Conservation (phyloP, 1,140 invertebrate species). For the Drosophila miranda region DNA sequence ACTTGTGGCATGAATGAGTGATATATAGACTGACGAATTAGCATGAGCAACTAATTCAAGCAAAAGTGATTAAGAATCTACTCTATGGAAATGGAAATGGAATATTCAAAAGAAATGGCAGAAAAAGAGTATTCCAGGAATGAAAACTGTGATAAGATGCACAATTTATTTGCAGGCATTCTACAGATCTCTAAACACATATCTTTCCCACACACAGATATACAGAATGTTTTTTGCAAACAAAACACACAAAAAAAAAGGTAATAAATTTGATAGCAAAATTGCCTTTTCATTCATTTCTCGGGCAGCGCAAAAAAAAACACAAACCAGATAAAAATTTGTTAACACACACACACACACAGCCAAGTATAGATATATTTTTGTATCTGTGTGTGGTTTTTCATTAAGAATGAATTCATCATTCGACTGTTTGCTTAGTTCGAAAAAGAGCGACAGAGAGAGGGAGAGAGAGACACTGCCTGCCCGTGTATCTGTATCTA, state of each 20-base stretch:
- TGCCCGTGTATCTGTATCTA: conserved; percentile 19
- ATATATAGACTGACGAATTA: neutral
- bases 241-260: conserved; percentile 26
- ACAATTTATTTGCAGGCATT: no score
- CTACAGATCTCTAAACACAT: conserved; percentile 19
- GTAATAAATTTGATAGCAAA: conserved; percentile 68
- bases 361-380: conserved; percentile 14
- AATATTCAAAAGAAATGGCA: no score
- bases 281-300: conserved; percentile 73
- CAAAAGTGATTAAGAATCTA: no score
- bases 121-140: no score
- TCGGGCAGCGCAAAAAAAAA: conserved; percentile 36
- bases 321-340: conserved; percentile 67
- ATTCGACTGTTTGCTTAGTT: conserved; percentile 26
- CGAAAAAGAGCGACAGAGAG: conserved; percentile 12
- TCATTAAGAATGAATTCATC: conserved; percentile 75
- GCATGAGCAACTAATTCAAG: no score
- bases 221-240: conserved; percentile 37
- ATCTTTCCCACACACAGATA: no score
- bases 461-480: neutral
- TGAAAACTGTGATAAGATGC: no score
- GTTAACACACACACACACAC: conserved; percentile 20
- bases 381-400: conserved; percentile 37
- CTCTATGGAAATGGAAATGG: no score
- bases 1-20: neutral